phyloP scores from a whole-genome alignment of 2,888 invertebrate genomes.

The Amphipoea oculea region DNA sequence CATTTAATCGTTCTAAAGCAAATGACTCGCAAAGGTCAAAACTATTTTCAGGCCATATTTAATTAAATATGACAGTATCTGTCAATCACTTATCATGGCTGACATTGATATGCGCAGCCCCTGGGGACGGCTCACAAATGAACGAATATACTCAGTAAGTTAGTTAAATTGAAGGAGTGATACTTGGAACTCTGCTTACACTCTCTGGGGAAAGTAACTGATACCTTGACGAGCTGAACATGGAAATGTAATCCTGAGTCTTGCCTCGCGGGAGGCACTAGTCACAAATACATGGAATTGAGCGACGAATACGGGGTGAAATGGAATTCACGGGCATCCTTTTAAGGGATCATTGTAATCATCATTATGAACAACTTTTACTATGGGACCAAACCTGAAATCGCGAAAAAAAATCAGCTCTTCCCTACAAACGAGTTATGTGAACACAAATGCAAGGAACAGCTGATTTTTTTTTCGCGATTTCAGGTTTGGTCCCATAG shows the following conservation, averaged over 20 bases:
- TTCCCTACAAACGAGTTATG: too few relatives aligned
- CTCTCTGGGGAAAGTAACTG: slow-evolving; percentile 50
- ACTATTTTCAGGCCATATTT: slow-evolving; percentile 20
- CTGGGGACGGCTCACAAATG: slow-evolving; percentile 19
- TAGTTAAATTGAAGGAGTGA: slow-evolving; percentile 23
- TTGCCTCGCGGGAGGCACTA: slow-evolving; percentile 29
- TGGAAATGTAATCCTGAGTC: slow-evolving; percentile 47
- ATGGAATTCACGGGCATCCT: too few relatives aligned
- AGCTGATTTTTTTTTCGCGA: too few relatives aligned
- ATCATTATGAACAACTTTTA: too few relatives aligned
- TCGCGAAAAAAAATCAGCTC: too few relatives aligned
- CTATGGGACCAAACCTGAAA: too few relatives aligned
- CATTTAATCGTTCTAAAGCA: slow-evolving; percentile 19
- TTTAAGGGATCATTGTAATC: too few relatives aligned
- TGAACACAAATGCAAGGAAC: too few relatives aligned
- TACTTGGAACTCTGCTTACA: slow-evolving; percentile 48
- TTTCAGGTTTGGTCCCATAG: too few relatives aligned
- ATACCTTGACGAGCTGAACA: slow-evolving; percentile 50
- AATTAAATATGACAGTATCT: slow-evolving; percentile 32
- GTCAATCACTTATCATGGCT: slow-evolving; percentile 34
- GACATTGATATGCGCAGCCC: slow-evolving; percentile 37
- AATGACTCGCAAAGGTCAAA: slow-evolving; percentile 45
- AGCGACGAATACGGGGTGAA: not conserved
- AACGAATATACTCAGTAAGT: not conserved
- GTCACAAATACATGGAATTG: not conserved